These are phyloP conservation scores for Lacanobia wlatinum DNA, from an alignment of 2,888 invertebrate genomes.

Conservation along the genomic window DNA sequence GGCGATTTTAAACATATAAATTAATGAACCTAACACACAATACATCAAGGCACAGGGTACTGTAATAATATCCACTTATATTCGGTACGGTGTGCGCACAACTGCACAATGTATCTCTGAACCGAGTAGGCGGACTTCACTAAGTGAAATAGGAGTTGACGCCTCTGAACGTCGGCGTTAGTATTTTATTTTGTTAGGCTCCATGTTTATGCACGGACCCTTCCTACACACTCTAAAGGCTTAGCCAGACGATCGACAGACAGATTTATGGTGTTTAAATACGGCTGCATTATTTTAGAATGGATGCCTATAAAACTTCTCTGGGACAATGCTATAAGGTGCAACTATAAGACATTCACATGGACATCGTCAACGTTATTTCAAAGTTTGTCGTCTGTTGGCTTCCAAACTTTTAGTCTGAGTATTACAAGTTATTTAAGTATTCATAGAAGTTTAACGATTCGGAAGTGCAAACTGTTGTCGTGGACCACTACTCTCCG, in stretches of 20 bases:
- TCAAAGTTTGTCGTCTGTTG: neutral
- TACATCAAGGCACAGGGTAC: constrained; percentile 33
- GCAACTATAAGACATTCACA: neutral
- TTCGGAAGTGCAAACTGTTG: constrained; percentile 31
- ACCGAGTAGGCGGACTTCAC: constrained; percentile 69
- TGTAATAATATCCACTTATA: constrained; percentile 38
- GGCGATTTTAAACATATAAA: too few relatives aligned
- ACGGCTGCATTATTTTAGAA: constrained; percentile 12
- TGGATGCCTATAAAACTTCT: neutral
- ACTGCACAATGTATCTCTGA: constrained; percentile 52
- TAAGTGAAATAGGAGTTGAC: constrained; percentile 76
- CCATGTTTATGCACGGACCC: constrained; percentile 51
- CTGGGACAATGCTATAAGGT: constrained; percentile 1
- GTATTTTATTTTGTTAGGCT: constrained; percentile 70
- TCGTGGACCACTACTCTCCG: constrained; percentile 1
- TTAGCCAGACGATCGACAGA: constrained; percentile 15
- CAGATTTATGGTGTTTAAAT: constrained; percentile 25
- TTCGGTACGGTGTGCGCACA: constrained; percentile 32
- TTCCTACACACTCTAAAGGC: constrained; percentile 53
- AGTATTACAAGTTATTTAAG: neutral
- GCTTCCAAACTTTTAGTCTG: neutral
- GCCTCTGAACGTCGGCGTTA: constrained; percentile 64
- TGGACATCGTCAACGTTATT: neutral
- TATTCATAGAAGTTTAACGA: constrained; percentile 8
- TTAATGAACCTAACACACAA: too few relatives aligned